Evolutionary conservation across 2,888 invertebrate species (phyloP), one percentile per base, ranked within the genome.

Genomic region (Phengaris arion): DNA sequence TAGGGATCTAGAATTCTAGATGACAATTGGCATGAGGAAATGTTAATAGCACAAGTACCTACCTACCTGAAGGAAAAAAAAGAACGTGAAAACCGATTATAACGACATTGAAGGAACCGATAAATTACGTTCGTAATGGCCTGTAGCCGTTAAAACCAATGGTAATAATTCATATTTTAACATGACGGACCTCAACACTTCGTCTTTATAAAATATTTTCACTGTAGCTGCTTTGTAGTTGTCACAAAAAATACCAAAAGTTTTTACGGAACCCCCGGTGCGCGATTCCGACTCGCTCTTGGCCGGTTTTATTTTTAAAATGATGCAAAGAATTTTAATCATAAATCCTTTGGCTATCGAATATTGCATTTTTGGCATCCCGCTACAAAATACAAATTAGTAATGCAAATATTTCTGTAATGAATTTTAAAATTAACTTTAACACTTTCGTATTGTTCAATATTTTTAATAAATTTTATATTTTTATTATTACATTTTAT

Each of bases 271-370:
- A 64, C 64, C 12, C 64, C 35, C 35, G 2, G 35, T 45, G 64
- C 64, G 45, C 2, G 35, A 45, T 45, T 0, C 45, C 35, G 35
- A 64, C 35, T 64, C 0, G 35, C 64, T 12, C 64, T 64, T 45
- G 64, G 7, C 12, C 6, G 64, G 35, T n/a, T 64, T 64, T 45
- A 64, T 64, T 64, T 52, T 35, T 22, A 52, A 72, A 72, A 72
- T 72, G 35, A 72, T 35, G 52, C 72, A 72, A 72, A 52, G 72
- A 72, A 72, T 72, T 72, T 72, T 72, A 72, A 72, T 72, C 54
- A 72, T 22, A 51, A 52, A 72, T 52, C 35, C 54, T 72, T 72
- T 54, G 72, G 52, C 35, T 72, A 72, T 54, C 52, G 52, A 72
- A 72, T 72, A 72, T 72, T 52, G 51, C 52, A 72, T 52, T 72